Base-by-base conservation (phyloP, 2,888 invertebrate species). In the Cosmia pyralina region DNA sequence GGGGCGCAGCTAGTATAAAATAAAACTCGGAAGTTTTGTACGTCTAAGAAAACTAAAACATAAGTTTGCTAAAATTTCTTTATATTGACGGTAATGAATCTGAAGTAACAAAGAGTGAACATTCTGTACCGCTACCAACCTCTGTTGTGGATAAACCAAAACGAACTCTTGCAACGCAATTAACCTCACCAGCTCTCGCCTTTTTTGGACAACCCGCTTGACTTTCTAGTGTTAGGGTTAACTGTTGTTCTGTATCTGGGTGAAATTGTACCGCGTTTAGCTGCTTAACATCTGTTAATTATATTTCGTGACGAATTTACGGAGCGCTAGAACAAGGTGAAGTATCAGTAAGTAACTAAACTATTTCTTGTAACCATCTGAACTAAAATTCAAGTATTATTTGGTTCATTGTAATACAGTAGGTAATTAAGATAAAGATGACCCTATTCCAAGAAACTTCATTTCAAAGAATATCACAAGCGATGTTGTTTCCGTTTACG, bases 111-210 rank as follows among this genome's bases (percentile, higher is more conserved):
- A 17, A 7, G 13, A 66, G 34, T 70, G 44, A 58, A 60, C 50
- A 28, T 82, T 75, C 79, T 82, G 79, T 7, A 19, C 11, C n/a
- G 2, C n/a, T 7, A 19, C 11, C n/a, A 4, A 22, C 8, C 57
- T 82, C 8, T 50, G 11, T 58, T 11, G 64, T 57, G 69, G 46
- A 38, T 11, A 15, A 59, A 53, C 60, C 52, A 62, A 59, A 46
- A 67, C 69, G 68, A 71, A 69, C 80, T 83, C 76, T 79, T 66
- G 72, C 52, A 72, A 70, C 68, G 64, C 86, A 84, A 85, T 81
- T 85, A 85, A 85, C 77, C 81, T 74, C 67, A 53, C 72, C 68
- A 69, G 75, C 59, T 73, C 78, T 76, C 52, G 69, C 85, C 84
- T 75, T 85, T 82, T 85, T 84, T 64, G 84, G 85, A 67, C 55